These are phyloP conservation scores for Stichodactyla helianthus DNA, from an alignment of 64 coral and sea anemone genomes.

Conservation along the genomic window DNA sequence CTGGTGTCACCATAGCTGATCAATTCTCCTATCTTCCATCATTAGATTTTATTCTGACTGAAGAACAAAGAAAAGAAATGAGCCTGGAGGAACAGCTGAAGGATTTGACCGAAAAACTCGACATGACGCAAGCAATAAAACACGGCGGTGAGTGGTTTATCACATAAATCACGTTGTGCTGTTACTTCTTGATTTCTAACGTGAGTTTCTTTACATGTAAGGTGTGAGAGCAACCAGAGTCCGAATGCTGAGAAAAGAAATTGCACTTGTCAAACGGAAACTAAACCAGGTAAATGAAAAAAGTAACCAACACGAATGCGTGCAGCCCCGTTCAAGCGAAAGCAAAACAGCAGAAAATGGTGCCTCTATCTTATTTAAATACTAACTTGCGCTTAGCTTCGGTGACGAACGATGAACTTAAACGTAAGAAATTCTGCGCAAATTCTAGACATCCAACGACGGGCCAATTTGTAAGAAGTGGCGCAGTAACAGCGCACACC, in stretches of 20 bases:
- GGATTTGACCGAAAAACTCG: slow-evolving; percentile 90
- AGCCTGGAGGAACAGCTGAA: slow-evolving; percentile 90
- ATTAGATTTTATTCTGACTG: slow-evolving; percentile 87
- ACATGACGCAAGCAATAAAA: slow-evolving; percentile 99
- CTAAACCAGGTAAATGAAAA: slow-evolving; percentile 60
- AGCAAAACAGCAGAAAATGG: too few species aligned
- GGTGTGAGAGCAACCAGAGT: slow-evolving; percentile 87
- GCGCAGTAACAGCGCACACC: too few species aligned
- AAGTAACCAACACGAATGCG: neutral
- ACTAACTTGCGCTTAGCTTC: too few species aligned
- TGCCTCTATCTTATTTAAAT: too few species aligned
- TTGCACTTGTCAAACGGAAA: slow-evolving; percentile 82
- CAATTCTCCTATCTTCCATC: neutral
- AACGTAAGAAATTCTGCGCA: too few species aligned
- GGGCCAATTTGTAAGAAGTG: too few species aligned
- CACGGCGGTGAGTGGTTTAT: slow-evolving; percentile 63
- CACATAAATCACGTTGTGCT: neutral
- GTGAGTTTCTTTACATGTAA: neutral
- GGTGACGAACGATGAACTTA: too few species aligned
- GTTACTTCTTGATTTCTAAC: too few species aligned
- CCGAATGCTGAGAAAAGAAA: slow-evolving; percentile 78
- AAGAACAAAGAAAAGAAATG: slow-evolving; percentile 95
- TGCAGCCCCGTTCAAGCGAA: neutral
- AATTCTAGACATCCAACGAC: too few species aligned
- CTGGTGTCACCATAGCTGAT: neutral